phyloP scores from a whole-genome alignment of 1,140 invertebrate species.

The Leptinotarsa defecta region DNA sequence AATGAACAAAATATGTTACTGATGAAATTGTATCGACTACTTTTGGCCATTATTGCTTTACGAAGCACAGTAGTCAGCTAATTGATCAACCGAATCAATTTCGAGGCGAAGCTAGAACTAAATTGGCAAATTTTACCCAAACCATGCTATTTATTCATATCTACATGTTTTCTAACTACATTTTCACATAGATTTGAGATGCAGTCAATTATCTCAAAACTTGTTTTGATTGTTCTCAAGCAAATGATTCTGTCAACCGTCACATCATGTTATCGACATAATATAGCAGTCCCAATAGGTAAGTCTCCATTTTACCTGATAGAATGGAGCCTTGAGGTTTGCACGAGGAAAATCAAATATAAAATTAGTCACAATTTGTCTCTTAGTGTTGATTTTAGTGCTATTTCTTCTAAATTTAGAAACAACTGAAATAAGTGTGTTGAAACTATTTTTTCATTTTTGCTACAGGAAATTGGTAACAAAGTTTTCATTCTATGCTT shows the following conservation, averaged over 20 bases:
- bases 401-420: too few species aligned
- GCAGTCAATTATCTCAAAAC: slow-evolving; percentile 44
- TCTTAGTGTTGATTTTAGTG: not conserved
- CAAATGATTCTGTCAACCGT: slow-evolving; percentile 40
- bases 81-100: slow-evolving; percentile 20
- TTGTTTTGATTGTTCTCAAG: slow-evolving; percentile 42
- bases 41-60: slow-evolving; percentile 16
- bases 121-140: slow-evolving; percentile 44
- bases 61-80: slow-evolving; percentile 29
- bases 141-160: slow-evolving; percentile 44
- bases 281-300: slow-evolving; percentile 55
- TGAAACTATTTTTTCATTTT: too few species aligned
- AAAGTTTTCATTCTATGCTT: too few species aligned
- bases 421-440: too few species aligned
- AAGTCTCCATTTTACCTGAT: slow-evolving; percentile 68
- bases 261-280: slow-evolving; percentile 51
- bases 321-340: slow-evolving; percentile 72
- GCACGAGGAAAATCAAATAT: slow-evolving; percentile 58
- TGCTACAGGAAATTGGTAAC: too few species aligned
- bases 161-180: slow-evolving; percentile 48
- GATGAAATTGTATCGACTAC: slow-evolving; percentile 4
- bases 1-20: slow-evolving; percentile 22
- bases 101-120: slow-evolving; percentile 40
- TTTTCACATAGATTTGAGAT: slow-evolving; percentile 45
- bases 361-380: not conserved